Evolutionary conservation across 2,797 vertebrate genomes (phyloP).

Genomic region (Danio tinwini): DNA sequence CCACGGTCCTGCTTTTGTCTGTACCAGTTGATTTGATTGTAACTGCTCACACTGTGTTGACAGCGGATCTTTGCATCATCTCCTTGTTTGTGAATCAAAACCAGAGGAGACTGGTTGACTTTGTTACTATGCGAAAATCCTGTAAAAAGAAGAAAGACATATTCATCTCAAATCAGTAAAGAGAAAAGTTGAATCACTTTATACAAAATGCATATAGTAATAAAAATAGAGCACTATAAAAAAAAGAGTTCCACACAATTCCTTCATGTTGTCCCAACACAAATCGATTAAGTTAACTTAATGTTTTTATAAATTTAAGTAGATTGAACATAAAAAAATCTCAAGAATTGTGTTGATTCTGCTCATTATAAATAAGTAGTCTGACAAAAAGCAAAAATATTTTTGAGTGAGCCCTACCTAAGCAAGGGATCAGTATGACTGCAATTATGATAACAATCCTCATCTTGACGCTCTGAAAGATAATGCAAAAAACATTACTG

Average conservation of each 20-base stretch:
- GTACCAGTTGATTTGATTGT: constrained; percentile 67
- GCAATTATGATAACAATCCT: constrained; percentile 14
- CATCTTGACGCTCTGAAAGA: background rate
- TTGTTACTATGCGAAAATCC: constrained; percentile 33
- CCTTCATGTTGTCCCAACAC: too few species aligned
- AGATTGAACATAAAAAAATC: too few species aligned
- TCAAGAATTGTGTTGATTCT: too few species aligned
- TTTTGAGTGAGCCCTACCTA: constrained; percentile 33
- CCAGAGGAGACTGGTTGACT: constrained; percentile 53
- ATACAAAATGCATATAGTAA: background rate
- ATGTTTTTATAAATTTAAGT: too few species aligned
- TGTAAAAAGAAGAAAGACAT: background rate
- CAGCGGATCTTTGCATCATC: constrained; percentile 50
- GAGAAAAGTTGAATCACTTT: background rate
- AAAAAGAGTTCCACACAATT: too few species aligned
- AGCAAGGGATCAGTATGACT: background rate
- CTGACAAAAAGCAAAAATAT: too few species aligned
- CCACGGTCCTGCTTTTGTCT: constrained; percentile 38
- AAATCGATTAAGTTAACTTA: too few species aligned
- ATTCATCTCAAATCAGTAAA: background rate
- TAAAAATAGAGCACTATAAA: too few species aligned
- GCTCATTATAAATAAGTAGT: too few species aligned
- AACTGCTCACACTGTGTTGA: constrained; percentile 48
- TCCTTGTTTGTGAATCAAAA: constrained; percentile 5
- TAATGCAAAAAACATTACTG: background rate